These are phyloP conservation scores for Mellilla xanthometata DNA, from an alignment of 2,888 invertebrate genomes.

Conservation along the genomic window DNA sequence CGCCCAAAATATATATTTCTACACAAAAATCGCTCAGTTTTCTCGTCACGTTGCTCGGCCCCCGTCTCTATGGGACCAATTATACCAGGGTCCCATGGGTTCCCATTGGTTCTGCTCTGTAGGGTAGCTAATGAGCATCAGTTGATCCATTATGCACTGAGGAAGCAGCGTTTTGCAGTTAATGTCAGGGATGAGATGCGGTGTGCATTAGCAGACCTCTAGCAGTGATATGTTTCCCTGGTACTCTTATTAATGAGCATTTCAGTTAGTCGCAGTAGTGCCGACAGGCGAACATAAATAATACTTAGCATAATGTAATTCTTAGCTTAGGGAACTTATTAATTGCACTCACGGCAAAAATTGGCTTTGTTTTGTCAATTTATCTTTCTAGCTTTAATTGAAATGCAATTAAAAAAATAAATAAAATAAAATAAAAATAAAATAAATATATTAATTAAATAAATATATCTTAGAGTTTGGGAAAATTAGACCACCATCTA, in stretches of 20 bases:
- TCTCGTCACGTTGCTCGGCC: conserved; percentile 15
- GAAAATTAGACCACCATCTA: no score
- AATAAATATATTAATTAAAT: no score
- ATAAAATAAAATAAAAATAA: no score
- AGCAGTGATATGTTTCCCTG: not conserved
- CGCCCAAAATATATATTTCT: not conserved
- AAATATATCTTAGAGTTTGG: no score
- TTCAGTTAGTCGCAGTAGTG: no score
- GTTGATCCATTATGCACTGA: conserved; percentile 29
- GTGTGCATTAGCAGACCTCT: not conserved
- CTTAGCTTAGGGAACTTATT: no score
- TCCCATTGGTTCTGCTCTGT: conserved; percentile 13
- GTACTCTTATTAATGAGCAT: not conserved
- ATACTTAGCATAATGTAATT: no score
- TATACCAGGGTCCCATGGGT: conserved; percentile 19
- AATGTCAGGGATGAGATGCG: not conserved
- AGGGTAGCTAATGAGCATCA: conserved; percentile 25
- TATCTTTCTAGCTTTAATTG: no score
- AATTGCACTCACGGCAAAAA: no score
- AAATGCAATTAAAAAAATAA: no score
- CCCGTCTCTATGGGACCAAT: conserved; percentile 38
- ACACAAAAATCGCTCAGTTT: conserved; percentile 12
- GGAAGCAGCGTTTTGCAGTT: conserved; percentile 16
- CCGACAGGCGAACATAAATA: no score
- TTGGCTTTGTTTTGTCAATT: no score